A percentile compares a stretch with the other conserved stretches of the same genome.
Evolutionary conservation across 2,113 vertebrate species (phyloP).

Genomic region (Dascyllus trimaculatus): DNA sequence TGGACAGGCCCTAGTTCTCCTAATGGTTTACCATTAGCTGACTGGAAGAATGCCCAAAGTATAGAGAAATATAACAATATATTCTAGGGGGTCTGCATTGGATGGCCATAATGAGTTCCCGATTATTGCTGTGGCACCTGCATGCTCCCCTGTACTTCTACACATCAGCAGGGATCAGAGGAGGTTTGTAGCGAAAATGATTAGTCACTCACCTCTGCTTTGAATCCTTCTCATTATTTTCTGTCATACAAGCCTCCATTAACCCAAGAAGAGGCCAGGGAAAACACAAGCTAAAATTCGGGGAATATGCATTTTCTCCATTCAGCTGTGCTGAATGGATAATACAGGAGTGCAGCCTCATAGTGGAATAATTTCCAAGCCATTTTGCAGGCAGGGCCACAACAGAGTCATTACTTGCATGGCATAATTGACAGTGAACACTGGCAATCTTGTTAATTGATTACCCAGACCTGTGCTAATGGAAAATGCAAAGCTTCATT

Average conservation of each 20-base stretch:
- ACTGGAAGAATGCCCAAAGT: conserved; percentile 73
- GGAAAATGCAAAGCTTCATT: conserved; percentile 68
- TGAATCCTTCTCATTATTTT: conserved; percentile 58
- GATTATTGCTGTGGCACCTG: conserved; percentile 49
- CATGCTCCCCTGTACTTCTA: conserved; percentile 21
- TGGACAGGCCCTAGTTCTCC: conserved; percentile 72
- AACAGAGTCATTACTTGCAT: conserved; percentile 69
- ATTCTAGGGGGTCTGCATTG: conserved; percentile 48
- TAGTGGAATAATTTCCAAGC: conserved; percentile 51
- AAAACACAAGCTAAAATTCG: conserved; percentile 37
- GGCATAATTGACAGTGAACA: conserved; percentile 75
- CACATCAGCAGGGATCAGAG: conserved; percentile 28
- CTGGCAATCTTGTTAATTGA: conserved; percentile 75
- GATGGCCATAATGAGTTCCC: conserved; percentile 51
- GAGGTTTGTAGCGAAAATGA: conserved; percentile 32
- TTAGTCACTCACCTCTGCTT: conserved; percentile 42
- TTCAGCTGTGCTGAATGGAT: conserved; percentile 48
- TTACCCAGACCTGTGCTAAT: conserved; percentile 66
- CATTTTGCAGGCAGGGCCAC: conserved; percentile 52
- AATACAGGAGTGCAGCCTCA: conserved; percentile 27
- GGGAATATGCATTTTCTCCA: conserved; percentile 36
- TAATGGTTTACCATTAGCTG: conserved; percentile 79
- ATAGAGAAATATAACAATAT: conserved; percentile 69
- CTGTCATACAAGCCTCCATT: conserved; percentile 41
- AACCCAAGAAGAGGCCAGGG: conserved; percentile 45